Evolutionary conservation across 1,140 invertebrate species (phyloP), one percentile per base, ranked within the genome.

Genomic region (Orius laevigatus): DNA sequence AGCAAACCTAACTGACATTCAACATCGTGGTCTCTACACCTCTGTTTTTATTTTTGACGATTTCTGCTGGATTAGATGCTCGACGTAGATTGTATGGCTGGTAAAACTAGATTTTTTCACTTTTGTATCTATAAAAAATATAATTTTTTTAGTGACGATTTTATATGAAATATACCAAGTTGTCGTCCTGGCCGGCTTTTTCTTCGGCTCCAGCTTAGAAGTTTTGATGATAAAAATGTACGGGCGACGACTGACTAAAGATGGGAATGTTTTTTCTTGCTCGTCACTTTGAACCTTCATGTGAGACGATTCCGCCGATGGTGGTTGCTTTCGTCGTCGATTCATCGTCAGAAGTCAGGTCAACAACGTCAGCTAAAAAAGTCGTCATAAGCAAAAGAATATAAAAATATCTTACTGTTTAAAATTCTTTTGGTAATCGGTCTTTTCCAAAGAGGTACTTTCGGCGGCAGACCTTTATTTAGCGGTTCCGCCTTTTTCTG

Each of bases 21-120:
- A 9, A 31, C 32, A n/a, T 48, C 60, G 15, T 86, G 83, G 46
- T 74, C 61, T 0, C 64, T 62, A 59, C 84, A 87, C 58, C 71
- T 73, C 60, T 89, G 85, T 58, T 86, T 81, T 0, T 80, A 76
- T 11, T 76, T 69, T 1, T 89, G 70, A 2, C 89, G 58, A 25
- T 1, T 84, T 84, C 60, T 84, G 77, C 60, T 88, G 84, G 38
- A 90, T 83, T 15, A 90, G 68, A 84, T 84, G 88, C 66, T 90
- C 85, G 1, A 82, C 84, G 58, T 88, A 87, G 59, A 84, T 84
- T 32, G 80, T 77, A 0, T 82, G 74, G 1, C n/a, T n/a, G 74
- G 73, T 56, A 78, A 76, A 70, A 85, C 79, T 1, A 90, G 66
- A 11, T 16, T 73, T 69, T 62, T 88, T 88, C 0, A 90, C 84